Conservation (phyloP, 2,113 vertebrate genomes). For the Salvelinus sp. region DNA sequence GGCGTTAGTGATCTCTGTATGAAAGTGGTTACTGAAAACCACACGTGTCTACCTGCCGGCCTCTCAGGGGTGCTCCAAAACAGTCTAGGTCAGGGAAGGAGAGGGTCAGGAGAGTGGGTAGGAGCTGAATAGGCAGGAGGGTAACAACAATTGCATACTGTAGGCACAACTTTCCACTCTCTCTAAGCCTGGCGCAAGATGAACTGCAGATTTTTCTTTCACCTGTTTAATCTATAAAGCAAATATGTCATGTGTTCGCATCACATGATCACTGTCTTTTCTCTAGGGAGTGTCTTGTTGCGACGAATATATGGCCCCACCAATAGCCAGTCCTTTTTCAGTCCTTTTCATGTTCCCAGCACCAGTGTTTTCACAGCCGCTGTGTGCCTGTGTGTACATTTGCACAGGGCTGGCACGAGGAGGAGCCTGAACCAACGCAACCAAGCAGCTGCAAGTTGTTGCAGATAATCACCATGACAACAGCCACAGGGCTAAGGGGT, state of each 20-base stretch:
- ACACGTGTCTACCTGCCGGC: constrained; percentile 22
- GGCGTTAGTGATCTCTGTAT: constrained; percentile 49
- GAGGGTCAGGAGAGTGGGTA: background rate
- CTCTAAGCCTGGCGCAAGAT: no score
- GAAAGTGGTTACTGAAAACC: constrained; percentile 56
- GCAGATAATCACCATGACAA: constrained; percentile 71
- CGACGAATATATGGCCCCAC: no score
- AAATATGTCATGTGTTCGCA: background rate
- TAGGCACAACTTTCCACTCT: no score
- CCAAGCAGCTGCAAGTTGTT: constrained; percentile 37
- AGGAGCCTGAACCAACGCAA: constrained; percentile 43
- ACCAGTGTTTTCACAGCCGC: constrained; percentile 27
- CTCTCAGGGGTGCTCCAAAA: constrained; percentile 46
- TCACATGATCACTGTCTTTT: no score
- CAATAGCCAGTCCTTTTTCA: no score
- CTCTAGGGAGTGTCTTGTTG: no score
- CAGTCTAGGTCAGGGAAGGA: constrained; percentile 8
- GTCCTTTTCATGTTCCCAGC: background rate
- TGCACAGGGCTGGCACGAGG: constrained; percentile 47
- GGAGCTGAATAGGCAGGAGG: constrained; percentile 7
- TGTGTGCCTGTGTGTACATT: background rate
- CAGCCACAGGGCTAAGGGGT: constrained; percentile 29
- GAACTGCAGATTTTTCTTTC: no score
- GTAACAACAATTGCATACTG: no score
- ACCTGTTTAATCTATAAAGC: background rate